Percentiles rank a stretch among this genome's conserved stretches.
phyloP scores from a whole-genome alignment of 2,888 invertebrate genomes.

The Ormyrus nitidulus region DNA sequence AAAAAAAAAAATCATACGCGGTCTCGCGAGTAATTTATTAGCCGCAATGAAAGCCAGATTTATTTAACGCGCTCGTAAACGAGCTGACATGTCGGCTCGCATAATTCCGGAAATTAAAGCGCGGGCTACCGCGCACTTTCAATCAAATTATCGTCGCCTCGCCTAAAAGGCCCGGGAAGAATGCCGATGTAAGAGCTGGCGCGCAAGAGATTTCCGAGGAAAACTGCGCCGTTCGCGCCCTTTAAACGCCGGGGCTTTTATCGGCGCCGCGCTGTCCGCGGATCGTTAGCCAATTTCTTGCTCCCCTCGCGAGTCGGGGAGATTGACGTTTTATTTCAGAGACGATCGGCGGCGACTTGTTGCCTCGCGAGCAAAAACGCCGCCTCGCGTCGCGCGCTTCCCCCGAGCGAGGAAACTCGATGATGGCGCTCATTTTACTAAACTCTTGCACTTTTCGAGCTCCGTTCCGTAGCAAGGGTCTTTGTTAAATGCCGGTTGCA shows the following conservation, averaged over 20 bases:
- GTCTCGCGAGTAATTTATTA: constrained; percentile 12
- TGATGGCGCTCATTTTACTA: neutral
- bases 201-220: neutral
- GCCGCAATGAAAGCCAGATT: constrained; percentile 16
- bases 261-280: constrained; percentile 43
- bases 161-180: no score
- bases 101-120: constrained; percentile 26
- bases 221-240: constrained; percentile 6
- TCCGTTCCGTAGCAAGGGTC: no score
- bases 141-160: constrained; percentile 7
- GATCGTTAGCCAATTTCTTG: constrained; percentile 53
- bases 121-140: neutral
- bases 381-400: no score
- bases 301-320: neutral
- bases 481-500: no score
- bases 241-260: constrained; percentile 21
- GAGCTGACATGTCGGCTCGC: neutral
- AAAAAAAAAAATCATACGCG: no score
- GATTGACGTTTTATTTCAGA: constrained; percentile 50
- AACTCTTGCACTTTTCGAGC: no score
- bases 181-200: constrained; percentile 6
- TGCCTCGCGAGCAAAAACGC: constrained; percentile 19
- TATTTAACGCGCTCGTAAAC: constrained; percentile 35
- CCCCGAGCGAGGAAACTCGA: neutral
- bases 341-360: constrained; percentile 44